Base-by-base conservation (phyloP, 1,140 invertebrate genomes). In the Lasioglossum baleicum region DNA sequence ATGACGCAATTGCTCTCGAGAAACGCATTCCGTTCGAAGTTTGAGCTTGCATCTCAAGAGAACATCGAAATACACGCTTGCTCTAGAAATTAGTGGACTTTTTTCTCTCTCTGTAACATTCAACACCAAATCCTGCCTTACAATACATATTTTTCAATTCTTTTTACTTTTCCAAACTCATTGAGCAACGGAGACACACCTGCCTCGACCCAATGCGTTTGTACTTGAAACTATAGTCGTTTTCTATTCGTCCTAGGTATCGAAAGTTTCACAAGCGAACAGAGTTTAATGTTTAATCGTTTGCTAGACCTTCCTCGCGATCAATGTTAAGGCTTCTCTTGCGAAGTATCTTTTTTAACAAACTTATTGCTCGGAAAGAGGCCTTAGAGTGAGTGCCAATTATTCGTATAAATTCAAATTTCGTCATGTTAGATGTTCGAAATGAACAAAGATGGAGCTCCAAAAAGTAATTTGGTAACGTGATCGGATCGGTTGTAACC, bases 211-310 rank as follows among this genome's bases (percentile, higher is more conserved):
- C 35, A 58, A 60, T 51, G 22, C 40, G 53, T 60, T 84, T 83
- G 71, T 83, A 80, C 22, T 61, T 35, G 35, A 67, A 65, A 22
- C 69, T 58, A 79, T n/a, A n/a, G 8, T 65, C 64, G 8, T 66
- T 2, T 31, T 48, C 11, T 3, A 48, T 48, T 11, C 20, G 11
- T 65, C 58, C 15, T 70, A 7, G n/a, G 48, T 51, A 56, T 26
- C 15, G 26, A 63, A 70, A 10, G 1, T 78, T 82, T 73, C 60
- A 7, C 13, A 76, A 66, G 40, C 13, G 11, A 17, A 77, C 7
- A 35, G 8, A 60, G 26, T 69, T 70, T 3, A 22, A 83, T 10
- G 35, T 69, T 75, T 3, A 22, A 83, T 10, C 60, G 60, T 48
- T 75, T 67, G 40, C 40, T 67, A 51, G 15, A 61, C 4, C n/a